Evolutionary conservation across 1,140 invertebrate genomes (phyloP), one percentile per base, ranked within the genome.

Genomic region (Augochlora pura): DNA sequence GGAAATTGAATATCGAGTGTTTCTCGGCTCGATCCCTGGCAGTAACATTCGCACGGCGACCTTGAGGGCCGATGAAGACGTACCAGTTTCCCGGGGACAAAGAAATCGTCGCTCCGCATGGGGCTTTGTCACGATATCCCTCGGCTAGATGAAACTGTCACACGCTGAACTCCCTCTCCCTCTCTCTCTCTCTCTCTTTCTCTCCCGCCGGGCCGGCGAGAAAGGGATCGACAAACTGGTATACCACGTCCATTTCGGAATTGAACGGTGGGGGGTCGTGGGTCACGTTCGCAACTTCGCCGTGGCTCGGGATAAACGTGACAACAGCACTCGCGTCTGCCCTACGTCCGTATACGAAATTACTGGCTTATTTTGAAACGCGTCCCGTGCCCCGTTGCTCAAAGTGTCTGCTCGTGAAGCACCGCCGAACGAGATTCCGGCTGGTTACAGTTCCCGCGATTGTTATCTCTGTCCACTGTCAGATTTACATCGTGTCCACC

Each of bases 211-310:
- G 12, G 7, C 38, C 52, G 59, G 38, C 63, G 62, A n/a, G n/a
- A 71, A 82, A 74, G 59, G 75, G 63, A 79, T 79, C 59, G 42
- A 49, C 64, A 54, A 64, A 60, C 52, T 49, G 18, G 14, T 42
- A 9, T 64, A 39, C n/a, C n/a, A n/a, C 74, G 80, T 83, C 74
- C 77, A 84, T 86, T 87, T 86, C 79, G 69, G 84, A 84, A 88
- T 87, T 87, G 85, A 87, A 64, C 88, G 85, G 77, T 66, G 25
- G 87, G 83, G 85, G 62, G 72, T 83, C 77, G 77, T 81, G 49
- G 14, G 62, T n/a, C 32, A 77, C 38, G 67, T 27, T 54, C 46
- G 46, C 23, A 52, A 52, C 49, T 52, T 21, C 16, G 14, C 16
- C 25, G 42, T n/a, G 42, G 25, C 27, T 2, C 5, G 60, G 64